These are phyloP conservation scores for Seriola quinqueradiata DNA, from an alignment of 2,113 vertebrate species.

Conservation along the genomic window DNA sequence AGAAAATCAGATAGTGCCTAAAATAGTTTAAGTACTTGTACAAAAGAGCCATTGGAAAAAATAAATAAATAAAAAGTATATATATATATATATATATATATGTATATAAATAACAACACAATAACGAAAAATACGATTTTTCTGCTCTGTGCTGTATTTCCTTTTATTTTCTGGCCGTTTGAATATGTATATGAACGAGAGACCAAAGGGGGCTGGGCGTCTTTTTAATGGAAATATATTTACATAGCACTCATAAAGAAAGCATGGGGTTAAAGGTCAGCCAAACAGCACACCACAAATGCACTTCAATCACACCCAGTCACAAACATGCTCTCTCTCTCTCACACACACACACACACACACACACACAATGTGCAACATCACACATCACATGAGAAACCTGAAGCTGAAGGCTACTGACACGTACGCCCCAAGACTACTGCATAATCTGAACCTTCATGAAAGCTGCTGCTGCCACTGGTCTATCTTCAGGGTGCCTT, in stretches of 20 bases:
- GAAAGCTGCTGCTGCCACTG: slow-evolving; percentile 8
- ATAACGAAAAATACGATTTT: background rate
- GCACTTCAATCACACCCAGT: slow-evolving; percentile 21
- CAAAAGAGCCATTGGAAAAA: background rate
- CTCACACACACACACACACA: slow-evolving; percentile 13
- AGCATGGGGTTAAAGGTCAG: slow-evolving; percentile 46
- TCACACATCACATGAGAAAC: slow-evolving; percentile 61
- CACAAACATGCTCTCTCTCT: slow-evolving; percentile 7
- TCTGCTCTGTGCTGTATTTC: background rate
- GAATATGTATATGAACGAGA: background rate
- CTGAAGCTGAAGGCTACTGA: slow-evolving; percentile 41
- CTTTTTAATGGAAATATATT: slow-evolving; percentile 31
- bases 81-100: too few relatives aligned
- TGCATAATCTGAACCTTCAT: slow-evolving; percentile 23
- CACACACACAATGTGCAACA: slow-evolving; percentile 48
- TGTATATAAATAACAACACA: background rate
- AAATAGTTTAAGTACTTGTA: background rate
- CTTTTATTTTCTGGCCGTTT: background rate
- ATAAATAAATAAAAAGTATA: too few relatives aligned
- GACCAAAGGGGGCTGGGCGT: background rate
- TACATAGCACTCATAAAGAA: slow-evolving; percentile 20
- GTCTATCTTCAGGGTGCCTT: background rate
- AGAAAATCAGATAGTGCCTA: background rate
- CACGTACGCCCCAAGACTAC: background rate
- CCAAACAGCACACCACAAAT: slow-evolving; percentile 24